phyloP scores from a whole-genome alignment of 2,797 vertebrate genomes.

The Phaenicophaeus curvirostris region DNA sequence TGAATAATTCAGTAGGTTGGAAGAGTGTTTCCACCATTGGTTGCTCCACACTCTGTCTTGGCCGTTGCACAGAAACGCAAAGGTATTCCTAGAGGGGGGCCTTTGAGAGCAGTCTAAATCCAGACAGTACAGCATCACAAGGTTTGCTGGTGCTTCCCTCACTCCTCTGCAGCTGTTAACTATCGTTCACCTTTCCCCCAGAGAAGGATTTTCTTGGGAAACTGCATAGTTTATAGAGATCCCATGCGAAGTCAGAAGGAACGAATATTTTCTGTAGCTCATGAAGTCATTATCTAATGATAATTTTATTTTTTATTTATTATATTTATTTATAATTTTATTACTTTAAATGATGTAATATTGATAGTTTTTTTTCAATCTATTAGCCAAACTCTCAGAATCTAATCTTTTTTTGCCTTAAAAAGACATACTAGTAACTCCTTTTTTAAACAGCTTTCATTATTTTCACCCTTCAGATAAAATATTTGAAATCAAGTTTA shows the following conservation, averaged over 20 bases:
- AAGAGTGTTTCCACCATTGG: not conserved
- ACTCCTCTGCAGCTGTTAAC: not conserved
- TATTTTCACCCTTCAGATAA: not conserved
- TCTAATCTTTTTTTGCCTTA: not conserved
- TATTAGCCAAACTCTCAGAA: not conserved
- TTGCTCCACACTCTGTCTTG: not conserved
- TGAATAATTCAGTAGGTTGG: not conserved
- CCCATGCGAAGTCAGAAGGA: not conserved
- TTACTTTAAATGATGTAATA: not conserved
- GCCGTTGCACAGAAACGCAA: not conserved
- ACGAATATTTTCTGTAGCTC: not conserved
- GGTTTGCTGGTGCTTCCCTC: not conserved
- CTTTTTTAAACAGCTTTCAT: not conserved
- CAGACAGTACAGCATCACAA: not conserved
- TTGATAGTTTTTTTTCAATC: fast-evolving
- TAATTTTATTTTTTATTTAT: no score
- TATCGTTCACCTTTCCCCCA: not conserved
- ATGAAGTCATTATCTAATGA: not conserved
- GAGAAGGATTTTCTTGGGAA: not conserved
- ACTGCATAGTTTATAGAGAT: not conserved
- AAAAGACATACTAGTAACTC: not conserved
- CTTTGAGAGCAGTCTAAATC: not conserved
- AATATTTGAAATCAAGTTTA: not conserved
- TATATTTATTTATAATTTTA: not conserved
- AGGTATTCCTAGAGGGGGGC: not conserved